Base-by-base conservation (phyloP, 2,113 vertebrate species). In the Rhynchomys soricoides region DNA sequence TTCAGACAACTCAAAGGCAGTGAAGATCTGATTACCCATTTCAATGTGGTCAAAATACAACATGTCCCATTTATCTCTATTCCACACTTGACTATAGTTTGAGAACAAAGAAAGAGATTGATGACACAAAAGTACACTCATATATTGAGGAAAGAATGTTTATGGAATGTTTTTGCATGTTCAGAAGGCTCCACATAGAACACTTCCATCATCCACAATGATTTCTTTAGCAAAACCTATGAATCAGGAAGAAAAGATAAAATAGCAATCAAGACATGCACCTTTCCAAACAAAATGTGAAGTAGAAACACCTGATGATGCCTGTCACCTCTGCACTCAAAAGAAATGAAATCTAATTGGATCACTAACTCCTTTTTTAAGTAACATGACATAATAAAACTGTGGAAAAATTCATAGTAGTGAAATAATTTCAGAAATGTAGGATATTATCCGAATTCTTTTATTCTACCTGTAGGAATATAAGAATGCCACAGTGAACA, bases 381-480 rank as follows among this genome's bases (percentile, higher is more conserved):
- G 86, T 94, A 64, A 78, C 82, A 91, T 55, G 34, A 96, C 91
- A 89, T 34, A 95, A 64, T 43, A 43, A 86, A 91, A 83, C 40
- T 70, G 9, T 97, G 93, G 95, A 95, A 98, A 98, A 97, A 91
- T 6, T 64, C 89, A 88, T 68, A 16, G 81, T 93, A 87, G 93
- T 97, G 91, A 89, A 97, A 87, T 95, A 77, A 48, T 24, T 87
- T 96, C 83, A 95, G 94, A 95, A 89, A 85, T 97, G 83, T 92
- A 95, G 92, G 59, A 73, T 37, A 97, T 82, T 48, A 48, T 94
- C 96, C 48, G 89, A 96, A 89, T 97, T 89, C 77, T 95, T 97
- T 97, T 94, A 94, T 94, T 97, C 90, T 97, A 97, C 86, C 87
- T 94, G 92, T 98, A 97, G 78, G 74, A 97, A 89, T 96, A 94